A percentile compares a stretch with the other conserved stretches of the same genome.
phyloP scores from a whole-genome alignment of 2,888 invertebrate species.

The Apotomis capreana region DNA sequence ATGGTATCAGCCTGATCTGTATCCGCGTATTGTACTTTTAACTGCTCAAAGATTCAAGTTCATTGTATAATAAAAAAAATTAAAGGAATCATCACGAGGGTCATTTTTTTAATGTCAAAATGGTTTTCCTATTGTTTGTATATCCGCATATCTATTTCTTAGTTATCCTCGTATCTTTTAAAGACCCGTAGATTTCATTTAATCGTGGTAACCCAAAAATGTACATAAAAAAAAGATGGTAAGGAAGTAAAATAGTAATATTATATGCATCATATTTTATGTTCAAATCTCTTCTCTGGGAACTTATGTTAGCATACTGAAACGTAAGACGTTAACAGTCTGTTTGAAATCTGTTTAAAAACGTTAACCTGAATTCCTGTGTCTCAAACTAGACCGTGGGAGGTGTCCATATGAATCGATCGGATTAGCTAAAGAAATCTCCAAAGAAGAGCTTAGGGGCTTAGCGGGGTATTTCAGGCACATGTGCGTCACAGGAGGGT shows the following conservation, averaged over 20 bases:
- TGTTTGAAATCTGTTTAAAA: not conserved
- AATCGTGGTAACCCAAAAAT: not conserved
- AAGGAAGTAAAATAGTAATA: too few relatives aligned
- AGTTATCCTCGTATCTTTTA: not conserved
- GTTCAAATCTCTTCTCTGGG: too few relatives aligned
- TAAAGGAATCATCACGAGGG: not conserved
- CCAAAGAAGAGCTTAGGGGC: not conserved
- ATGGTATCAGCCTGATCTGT: not conserved
- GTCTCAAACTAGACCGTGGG: conserved; percentile 11
- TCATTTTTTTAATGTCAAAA: not conserved
- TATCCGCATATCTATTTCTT: not conserved
- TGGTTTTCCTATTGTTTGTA: not conserved
- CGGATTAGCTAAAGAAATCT: conserved; percentile 13
- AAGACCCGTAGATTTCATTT: not conserved
- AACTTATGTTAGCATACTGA: not conserved
- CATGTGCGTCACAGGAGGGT: conserved; percentile 43
- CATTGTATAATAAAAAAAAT: not conserved
- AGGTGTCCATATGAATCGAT: conserved; percentile 12
- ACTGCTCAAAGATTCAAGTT: not conserved
- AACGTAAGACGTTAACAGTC: not conserved
- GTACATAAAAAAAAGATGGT: too few relatives aligned
- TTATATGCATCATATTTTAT: too few relatives aligned
- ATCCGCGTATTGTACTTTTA: not conserved
- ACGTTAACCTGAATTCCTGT: conserved; percentile 7
- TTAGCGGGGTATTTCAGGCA: conserved; percentile 29